phyloP scores from a whole-genome alignment of 2,888 invertebrate species.

The Synanthedon formicaeformis region DNA sequence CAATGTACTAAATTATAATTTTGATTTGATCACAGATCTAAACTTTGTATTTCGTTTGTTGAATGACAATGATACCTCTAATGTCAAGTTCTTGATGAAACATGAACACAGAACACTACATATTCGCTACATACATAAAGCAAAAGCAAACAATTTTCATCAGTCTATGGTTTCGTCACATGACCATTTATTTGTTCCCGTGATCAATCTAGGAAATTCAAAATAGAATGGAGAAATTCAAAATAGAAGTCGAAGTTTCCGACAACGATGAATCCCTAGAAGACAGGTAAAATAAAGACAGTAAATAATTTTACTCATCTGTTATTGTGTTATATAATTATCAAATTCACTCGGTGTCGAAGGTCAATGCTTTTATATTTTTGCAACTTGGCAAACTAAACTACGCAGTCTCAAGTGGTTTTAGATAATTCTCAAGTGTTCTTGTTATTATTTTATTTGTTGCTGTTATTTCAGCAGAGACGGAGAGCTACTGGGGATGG shows the following conservation, averaged over 20 bases:
- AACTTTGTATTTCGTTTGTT: no score
- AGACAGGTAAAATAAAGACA: conserved; percentile 63
- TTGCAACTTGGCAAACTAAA: conserved; percentile 51
- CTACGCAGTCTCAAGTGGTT: conserved; percentile 18
- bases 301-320: conserved; percentile 10
- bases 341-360: conserved; percentile 28
- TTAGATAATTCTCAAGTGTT: conserved; percentile 11
- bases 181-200: conserved; percentile 80
- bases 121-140: no score
- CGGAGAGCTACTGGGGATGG: conserved; percentile 57
- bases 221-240: conserved; percentile 69
- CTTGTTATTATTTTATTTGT: conserved; percentile 5
- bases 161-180: conserved; percentile 68
- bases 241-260: conserved; percentile 71
- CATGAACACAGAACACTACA: no score
- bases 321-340: conserved; percentile 45
- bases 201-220: conserved; percentile 77
- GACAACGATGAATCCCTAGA: conserved; percentile 72
- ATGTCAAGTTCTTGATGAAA: no score
- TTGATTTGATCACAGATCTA: no score
- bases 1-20: no score
- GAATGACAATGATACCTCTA: no score
- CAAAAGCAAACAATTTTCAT: not conserved
- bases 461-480: conserved; percentile 54
- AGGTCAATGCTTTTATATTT: conserved; percentile 49